phyloP scores from a whole-genome alignment of 2,113 vertebrate genomes.

The Campylorhamphus procurvoides region DNA sequence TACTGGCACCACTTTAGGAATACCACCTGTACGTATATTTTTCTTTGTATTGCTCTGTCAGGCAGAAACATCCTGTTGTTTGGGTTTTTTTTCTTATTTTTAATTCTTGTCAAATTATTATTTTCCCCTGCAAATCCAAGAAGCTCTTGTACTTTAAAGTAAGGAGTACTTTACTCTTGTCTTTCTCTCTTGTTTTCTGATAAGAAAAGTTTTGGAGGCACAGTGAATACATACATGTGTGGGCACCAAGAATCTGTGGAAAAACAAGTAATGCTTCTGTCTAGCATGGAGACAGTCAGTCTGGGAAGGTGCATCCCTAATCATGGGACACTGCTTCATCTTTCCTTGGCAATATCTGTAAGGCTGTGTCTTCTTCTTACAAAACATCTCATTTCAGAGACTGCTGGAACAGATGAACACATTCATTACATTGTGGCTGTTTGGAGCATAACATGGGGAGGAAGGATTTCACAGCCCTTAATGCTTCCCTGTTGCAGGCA shows the following conservation, averaged over 20 bases:
- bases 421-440: not conserved
- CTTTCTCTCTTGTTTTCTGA: not conserved
- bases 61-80: not conserved
- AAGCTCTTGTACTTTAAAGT: not conserved
- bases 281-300: not conserved
- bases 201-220: not conserved
- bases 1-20: not conserved
- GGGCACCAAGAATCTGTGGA: not conserved
- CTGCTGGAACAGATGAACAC: not conserved
- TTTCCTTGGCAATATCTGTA: not conserved
- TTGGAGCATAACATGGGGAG: fast-evolving
- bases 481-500: not conserved
- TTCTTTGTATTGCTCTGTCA: not conserved
- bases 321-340: not conserved
- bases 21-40: not conserved
- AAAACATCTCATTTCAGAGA: not conserved
- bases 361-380: not conserved
- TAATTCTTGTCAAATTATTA: not conserved
- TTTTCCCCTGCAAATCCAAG: not conserved
- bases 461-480: not conserved
- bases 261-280: not conserved
- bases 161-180: not conserved
- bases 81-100: fast-evolving
- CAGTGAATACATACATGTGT: not conserved
- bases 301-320: not conserved